These are phyloP conservation scores for Leptinotarsa peninsularis DNA, from an alignment of 2,888 invertebrate species.

Conservation along the genomic window DNA sequence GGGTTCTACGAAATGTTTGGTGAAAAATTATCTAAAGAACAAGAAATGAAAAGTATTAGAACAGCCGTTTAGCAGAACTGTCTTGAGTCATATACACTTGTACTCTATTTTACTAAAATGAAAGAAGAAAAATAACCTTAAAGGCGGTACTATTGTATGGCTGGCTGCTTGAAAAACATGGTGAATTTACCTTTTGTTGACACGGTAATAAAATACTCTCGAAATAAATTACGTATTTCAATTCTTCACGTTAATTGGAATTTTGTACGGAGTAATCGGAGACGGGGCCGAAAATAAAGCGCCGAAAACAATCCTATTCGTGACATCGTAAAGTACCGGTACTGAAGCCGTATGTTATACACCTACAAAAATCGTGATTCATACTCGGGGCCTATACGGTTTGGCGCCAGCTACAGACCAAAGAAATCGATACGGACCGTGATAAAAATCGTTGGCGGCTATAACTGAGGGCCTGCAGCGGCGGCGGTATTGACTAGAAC, in stretches of 20 bases:
- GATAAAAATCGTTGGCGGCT: conserved; percentile 20
- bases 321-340: conserved; percentile 3
- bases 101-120: too few relatives aligned
- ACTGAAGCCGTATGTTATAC: conserved; percentile 18
- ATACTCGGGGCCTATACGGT: conserved; percentile 17
- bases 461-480: background rate
- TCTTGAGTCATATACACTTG: too few relatives aligned
- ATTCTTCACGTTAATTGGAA: background rate
- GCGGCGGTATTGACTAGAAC: background rate
- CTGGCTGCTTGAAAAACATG: too few relatives aligned
- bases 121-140: too few relatives aligned
- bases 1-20: too few relatives aligned
- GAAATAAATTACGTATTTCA: background rate
- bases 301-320: background rate
- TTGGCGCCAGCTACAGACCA: conserved; percentile 21
- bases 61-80: too few relatives aligned
- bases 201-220: too few relatives aligned
- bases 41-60: too few relatives aligned
- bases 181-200: too few relatives aligned
- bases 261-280: conserved; percentile 5
- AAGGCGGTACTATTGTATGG: too few relatives aligned
- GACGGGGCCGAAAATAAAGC: background rate
- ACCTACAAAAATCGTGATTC: conserved; percentile 21
- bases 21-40: too few relatives aligned
- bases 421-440: conserved; percentile 24